Evolutionary conservation across 2,113 vertebrate genomes (phyloP), one percentile per base, ranked within the genome.

Genomic region (Podilymbus podiceps): DNA sequence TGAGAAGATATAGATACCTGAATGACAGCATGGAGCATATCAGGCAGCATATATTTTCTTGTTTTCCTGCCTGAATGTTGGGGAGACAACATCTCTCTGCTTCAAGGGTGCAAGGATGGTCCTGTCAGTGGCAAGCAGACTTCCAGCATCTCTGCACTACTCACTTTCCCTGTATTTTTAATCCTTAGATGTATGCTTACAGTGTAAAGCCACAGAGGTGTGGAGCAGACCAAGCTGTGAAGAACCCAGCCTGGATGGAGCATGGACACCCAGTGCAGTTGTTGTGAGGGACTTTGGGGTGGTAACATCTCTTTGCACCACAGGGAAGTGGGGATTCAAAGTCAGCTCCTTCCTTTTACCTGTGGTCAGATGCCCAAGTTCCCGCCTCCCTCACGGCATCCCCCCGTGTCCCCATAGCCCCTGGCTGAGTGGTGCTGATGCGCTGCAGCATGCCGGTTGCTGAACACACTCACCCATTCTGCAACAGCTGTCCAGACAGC

Each of bases 401-500:
- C 23, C 9, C 7, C 13, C 5, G 0, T 5, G 18, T 59, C 33
- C 64, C 68, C 44, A 38, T 30, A 27, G 59, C 15, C 40, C 20
- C 40, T 46, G 2, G 3, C 4, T 16, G 27, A 27, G 9, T 10
- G 38, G 25, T 15, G 28, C 58, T 0, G 7, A 80, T 12, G 7
- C 1, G 1, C 20, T 38, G 59, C 42, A 53, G 59, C 40, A 56
- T 11, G 31, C 8, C 1, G 2, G 22, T 18, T 3, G 0, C 47
- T 52, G 47, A 24, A 1, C 22, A n/a, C 25, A 15, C 38, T 24
- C 3, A 1, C 59, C 49, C 44, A 4, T 25, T 12, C 47, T 76
- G 49, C 40, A 62, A 22, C 11, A 15, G 38, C 30, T 73, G 40
- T 16, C 22, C 63, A 59, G 28, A 11, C 56, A 82, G 23, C 69